Evolutionary conservation across 1,140 invertebrate species (phyloP).

Genomic region (Pseudomyrmex concolor): DNA sequence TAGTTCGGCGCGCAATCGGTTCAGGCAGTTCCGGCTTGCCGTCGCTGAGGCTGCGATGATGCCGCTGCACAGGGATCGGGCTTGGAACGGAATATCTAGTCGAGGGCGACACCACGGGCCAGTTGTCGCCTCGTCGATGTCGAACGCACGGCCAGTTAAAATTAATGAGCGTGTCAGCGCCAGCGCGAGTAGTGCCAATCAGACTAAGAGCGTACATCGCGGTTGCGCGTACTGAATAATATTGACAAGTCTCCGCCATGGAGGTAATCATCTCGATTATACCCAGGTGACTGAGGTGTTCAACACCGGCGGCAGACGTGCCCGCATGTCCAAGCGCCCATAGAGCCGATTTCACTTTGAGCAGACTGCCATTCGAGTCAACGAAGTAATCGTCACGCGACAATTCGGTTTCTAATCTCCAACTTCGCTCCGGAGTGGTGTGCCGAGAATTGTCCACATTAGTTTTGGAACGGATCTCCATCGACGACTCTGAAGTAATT

Average conservation of each 20-base stretch:
- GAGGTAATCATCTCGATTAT: slow-evolving; percentile 88
- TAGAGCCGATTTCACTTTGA: slow-evolving; percentile 93
- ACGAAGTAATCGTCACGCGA: slow-evolving; percentile 69
- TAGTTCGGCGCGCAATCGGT: slow-evolving; percentile 77
- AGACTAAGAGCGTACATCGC: slow-evolving; percentile 95
- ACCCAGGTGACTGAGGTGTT: slow-evolving; percentile 88
- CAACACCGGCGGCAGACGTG: slow-evolving; percentile 90
- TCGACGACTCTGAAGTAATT: slow-evolving; percentile 66
- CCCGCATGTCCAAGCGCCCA: slow-evolving; percentile 96
- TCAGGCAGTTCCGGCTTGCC: slow-evolving; percentile 82
- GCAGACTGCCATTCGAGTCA: slow-evolving; percentile 85
- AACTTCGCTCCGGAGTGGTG: slow-evolving; percentile 80
- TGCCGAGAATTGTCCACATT: slow-evolving; percentile 82
- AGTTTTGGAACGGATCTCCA: slow-evolving; percentile 78
- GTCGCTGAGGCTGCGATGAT: slow-evolving; percentile 83
- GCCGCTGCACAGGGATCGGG: slow-evolving; percentile 80
- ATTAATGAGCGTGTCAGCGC: slow-evolving; percentile 90
- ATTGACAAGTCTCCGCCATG: slow-evolving; percentile 91
- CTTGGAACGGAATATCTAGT: slow-evolving; percentile 81
- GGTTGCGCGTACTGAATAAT: slow-evolving; percentile 95
- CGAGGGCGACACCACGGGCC: slow-evolving; percentile 89
- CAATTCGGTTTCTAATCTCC: slow-evolving; percentile 70
- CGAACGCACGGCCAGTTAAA: slow-evolving; percentile 93
- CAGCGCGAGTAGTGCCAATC: slow-evolving; percentile 92
- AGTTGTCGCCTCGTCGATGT: slow-evolving; percentile 92